These are phyloP conservation scores for Eustalomyia histrio DNA, from an alignment of 2,888 invertebrate genomes.

Conservation along the genomic window DNA sequence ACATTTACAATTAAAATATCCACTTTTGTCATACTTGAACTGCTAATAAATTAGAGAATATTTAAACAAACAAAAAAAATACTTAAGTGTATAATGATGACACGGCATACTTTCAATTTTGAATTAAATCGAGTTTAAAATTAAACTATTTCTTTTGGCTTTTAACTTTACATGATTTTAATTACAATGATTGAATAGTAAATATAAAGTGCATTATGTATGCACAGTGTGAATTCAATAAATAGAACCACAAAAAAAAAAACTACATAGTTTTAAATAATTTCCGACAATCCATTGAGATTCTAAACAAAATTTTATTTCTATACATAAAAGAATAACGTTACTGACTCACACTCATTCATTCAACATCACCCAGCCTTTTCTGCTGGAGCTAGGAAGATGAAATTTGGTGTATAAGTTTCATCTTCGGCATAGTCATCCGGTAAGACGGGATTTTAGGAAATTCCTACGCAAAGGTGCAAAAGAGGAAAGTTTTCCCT, in stretches of 20 bases:
- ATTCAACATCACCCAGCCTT: no score
- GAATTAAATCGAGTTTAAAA: not conserved
- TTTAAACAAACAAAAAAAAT: not conserved
- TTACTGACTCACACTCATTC: no score
- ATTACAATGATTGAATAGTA: constrained; percentile 14
- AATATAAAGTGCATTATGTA: not conserved
- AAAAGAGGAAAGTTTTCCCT: no score
- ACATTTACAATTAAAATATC: not conserved
- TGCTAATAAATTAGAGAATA: not conserved
- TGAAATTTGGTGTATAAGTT: no score
- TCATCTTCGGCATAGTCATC: no score
- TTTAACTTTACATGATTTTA: constrained; percentile 3
- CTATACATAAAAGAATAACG: no score
- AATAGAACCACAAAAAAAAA: not conserved
- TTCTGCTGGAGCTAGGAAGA: no score
- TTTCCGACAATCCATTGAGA: no score
- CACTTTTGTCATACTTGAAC: not conserved
- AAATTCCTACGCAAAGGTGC: no score
- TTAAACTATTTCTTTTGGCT: not conserved
- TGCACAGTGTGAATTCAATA: not conserved
- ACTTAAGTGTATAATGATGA: not conserved
- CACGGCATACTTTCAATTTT: not conserved
- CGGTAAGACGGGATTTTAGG: no score
- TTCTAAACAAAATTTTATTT: no score
- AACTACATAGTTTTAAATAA: no score